Evolutionary conservation across 2,797 vertebrate genomes (phyloP).

Genomic region (Onychomys arenicola): DNA sequence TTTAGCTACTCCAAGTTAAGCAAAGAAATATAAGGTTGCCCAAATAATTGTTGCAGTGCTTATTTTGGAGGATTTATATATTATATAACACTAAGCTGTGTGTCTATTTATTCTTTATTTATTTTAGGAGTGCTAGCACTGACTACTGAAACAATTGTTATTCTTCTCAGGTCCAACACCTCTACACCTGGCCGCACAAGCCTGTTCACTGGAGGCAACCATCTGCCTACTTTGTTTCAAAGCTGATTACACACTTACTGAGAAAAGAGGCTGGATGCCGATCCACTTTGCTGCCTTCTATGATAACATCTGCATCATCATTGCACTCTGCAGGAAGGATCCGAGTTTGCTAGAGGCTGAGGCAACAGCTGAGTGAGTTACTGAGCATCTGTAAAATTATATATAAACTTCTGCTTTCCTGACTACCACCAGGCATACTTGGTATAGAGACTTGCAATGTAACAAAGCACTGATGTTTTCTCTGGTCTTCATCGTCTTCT

Average conservation of each 20-base stretch:
- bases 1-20: background rate
- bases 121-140: background rate
- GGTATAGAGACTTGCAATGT: background rate
- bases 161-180: conserved; percentile 85
- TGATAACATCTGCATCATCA: conserved; percentile 87
- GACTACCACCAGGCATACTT: background rate
- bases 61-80: background rate
- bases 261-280: conserved; percentile 89
- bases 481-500: background rate
- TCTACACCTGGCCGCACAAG: conserved; percentile 89
- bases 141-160: background rate
- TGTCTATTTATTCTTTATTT: background rate
- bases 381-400: background rate
- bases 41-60: background rate
- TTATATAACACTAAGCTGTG: background rate
- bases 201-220: conserved; percentile 87
- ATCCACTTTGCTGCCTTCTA: conserved; percentile 90
- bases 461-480: background rate
- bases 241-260: conserved; percentile 84
- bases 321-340: conserved; percentile 87
- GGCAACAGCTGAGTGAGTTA: conserved; percentile 85
- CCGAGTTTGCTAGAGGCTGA: conserved; percentile 84
- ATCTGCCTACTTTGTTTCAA: conserved; percentile 87
- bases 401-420: background rate
- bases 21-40: conserved; percentile 3